Conservation (phyloP, 2,113 vertebrate species). For the Scomber colias region DNA sequence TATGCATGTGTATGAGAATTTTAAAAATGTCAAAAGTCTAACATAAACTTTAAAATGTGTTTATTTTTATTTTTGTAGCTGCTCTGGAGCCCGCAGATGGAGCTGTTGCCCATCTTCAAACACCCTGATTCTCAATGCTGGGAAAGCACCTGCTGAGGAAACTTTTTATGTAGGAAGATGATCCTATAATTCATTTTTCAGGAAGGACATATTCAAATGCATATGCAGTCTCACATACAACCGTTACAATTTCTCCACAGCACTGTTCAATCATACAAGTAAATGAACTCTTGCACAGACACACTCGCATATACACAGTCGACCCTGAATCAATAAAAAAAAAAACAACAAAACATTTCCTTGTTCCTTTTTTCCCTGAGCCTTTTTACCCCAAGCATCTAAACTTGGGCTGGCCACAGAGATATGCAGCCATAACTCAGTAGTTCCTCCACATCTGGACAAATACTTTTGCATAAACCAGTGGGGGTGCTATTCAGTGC, state of each 20-base stretch:
- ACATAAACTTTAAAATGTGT: constrained; percentile 27
- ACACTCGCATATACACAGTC: constrained; percentile 30
- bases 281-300: constrained; percentile 23
- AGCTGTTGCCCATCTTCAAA: constrained; percentile 63
- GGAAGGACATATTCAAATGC: constrained; percentile 23
- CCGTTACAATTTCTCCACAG: constrained; percentile 11
- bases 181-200: constrained; percentile 40
- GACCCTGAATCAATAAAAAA: constrained; percentile 31
- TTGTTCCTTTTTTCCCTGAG: constrained; percentile 40
- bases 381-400: too few species aligned
- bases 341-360: constrained; percentile 4
- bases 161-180: constrained; percentile 35
- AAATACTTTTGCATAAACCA: constrained; percentile 56
- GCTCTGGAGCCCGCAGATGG: constrained; percentile 21
- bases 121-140: constrained; percentile 34
- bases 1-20: neutral
- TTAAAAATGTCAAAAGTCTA: neutral
- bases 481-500: constrained; percentile 43
- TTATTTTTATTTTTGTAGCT: constrained; percentile 27
- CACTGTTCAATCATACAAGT: constrained; percentile 7
- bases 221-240: constrained; percentile 21
- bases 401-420: constrained; percentile 49
- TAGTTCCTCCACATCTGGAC: constrained; percentile 73
- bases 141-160: constrained; percentile 23
- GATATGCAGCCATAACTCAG: constrained; percentile 38